These are phyloP conservation scores for Drosophila prostipennis DNA, from an alignment of 2,888 invertebrate genomes.

Conservation along the genomic window DNA sequence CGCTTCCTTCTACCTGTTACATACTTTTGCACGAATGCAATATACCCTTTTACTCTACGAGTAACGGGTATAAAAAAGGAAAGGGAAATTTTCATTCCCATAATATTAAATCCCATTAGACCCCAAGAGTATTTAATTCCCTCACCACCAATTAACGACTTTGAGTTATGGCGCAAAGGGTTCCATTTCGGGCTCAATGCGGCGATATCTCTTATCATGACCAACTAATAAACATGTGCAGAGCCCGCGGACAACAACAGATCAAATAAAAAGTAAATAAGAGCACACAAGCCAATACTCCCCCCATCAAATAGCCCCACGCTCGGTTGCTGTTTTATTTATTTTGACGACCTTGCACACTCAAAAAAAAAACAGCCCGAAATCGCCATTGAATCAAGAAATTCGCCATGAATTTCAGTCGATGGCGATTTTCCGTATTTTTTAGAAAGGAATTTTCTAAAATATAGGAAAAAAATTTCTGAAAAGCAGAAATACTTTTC, in stretches of 20 bases:
- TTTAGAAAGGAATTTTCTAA: too few species aligned
- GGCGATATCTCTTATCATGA: slow-evolving; percentile 3
- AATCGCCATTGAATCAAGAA: too few species aligned
- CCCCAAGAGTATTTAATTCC: too few species aligned
- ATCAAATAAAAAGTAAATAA: slow-evolving; percentile 31
- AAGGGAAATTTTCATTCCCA: background rate
- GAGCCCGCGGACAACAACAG: slow-evolving; percentile 18
- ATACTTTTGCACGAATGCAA: too few species aligned
- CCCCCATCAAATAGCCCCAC: slow-evolving; percentile 1
- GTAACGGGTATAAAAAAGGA: too few species aligned
- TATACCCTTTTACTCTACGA: too few species aligned
- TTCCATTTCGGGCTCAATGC: background rate
- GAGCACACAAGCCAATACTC: slow-evolving; percentile 11
- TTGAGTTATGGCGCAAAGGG: background rate
- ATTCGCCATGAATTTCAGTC: too few species aligned
- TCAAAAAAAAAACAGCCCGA: too few species aligned
- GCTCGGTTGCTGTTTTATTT: slow-evolving; percentile 36
- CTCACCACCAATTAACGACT: background rate
- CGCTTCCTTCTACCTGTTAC: too few species aligned
- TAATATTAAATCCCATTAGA: background rate
- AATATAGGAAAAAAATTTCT: too few species aligned
- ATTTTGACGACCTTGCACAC: slow-evolving; percentile 66
- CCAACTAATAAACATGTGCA: slow-evolving; percentile 18
- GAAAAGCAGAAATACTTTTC: too few species aligned
- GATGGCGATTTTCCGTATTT: too few species aligned